Evolutionary conservation across 1,140 invertebrate genomes (phyloP).

Genomic region (Ceratosolen solmsi): DNA sequence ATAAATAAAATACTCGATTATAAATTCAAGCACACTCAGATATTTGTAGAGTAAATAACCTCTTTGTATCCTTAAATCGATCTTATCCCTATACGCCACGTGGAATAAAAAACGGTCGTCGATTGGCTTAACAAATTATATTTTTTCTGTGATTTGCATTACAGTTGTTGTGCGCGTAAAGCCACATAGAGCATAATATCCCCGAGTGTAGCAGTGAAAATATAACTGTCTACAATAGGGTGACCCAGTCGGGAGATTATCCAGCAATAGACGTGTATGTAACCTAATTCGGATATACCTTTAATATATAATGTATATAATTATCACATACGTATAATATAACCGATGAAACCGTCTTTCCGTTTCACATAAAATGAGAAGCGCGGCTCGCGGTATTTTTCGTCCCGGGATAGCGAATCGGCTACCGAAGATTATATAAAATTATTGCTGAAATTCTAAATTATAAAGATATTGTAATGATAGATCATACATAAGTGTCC

Average conservation of each 20-base stretch:
- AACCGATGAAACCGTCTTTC: constrained; percentile 10
- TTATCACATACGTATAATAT: constrained; percentile 27
- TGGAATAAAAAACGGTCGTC: constrained; percentile 58
- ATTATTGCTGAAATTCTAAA: neutral
- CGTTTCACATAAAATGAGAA: neutral
- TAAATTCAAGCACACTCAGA: no score
- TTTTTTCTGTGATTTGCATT: constrained; percentile 71
- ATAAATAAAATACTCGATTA: no score
- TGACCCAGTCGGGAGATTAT: constrained; percentile 71
- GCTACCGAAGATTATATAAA: constrained; percentile 47
- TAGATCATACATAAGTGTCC: no score
- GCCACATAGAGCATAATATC: constrained; percentile 70
- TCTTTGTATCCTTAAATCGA: no score
- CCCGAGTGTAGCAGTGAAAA: constrained; percentile 71
- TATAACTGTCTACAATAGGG: constrained; percentile 69
- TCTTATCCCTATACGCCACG: neutral
- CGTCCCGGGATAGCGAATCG: constrained; percentile 51
- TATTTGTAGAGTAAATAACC: no score
- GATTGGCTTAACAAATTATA: constrained; percentile 70
- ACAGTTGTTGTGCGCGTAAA: constrained; percentile 72
- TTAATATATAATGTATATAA: constrained; percentile 60
- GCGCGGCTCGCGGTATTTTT: constrained; percentile 53
- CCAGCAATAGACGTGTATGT: constrained; percentile 73
- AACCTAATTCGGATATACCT: constrained; percentile 73
- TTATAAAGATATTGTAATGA: neutral